phyloP scores from a whole-genome alignment of 92 coral and sea anemone species.

The Desmophyllum pertusum region DNA sequence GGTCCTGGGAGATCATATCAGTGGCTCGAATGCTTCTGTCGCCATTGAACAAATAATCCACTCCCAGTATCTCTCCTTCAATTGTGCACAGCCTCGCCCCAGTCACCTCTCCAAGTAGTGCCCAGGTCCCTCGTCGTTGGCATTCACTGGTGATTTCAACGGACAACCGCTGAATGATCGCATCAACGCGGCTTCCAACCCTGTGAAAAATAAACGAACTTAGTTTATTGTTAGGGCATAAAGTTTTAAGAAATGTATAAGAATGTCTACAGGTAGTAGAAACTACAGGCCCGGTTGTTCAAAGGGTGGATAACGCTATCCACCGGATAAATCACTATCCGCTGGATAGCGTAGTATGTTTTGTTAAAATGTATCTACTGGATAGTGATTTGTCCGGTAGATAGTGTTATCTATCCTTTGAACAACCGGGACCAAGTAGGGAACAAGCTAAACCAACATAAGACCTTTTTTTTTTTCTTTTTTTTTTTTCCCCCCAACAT shows the following conservation, averaged over 20 bases:
- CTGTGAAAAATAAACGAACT: conserved; percentile 26
- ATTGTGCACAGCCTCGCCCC: conserved; percentile 91
- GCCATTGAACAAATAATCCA: conserved; percentile 76
- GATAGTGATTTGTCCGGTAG: too few species aligned
- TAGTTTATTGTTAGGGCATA: neutral
- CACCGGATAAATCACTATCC: too few species aligned
- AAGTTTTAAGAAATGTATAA: neutral
- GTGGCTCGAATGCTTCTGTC: conserved; percentile 80
- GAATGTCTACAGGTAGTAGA: neutral
- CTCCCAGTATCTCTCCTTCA: conserved; percentile 86
- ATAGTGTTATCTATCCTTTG: too few species aligned
- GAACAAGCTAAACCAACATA: too few species aligned
- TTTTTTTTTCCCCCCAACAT: too few species aligned
- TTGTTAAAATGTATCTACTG: too few species aligned
- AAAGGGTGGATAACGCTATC: too few species aligned
- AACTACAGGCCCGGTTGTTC: too few species aligned
- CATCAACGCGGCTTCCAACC: conserved; percentile 89
- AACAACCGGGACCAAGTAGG: too few species aligned
- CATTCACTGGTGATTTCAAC: conserved; percentile 97
- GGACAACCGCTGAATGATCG: conserved; percentile 83
- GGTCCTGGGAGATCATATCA: conserved; percentile 75
- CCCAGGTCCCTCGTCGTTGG: conserved; percentile 97
- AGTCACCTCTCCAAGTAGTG: conserved; percentile 85
- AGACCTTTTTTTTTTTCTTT: too few species aligned
- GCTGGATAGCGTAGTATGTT: too few species aligned